Conservation (phyloP, 2,113 vertebrate species). For the Corythoichthys haematopterus region DNA sequence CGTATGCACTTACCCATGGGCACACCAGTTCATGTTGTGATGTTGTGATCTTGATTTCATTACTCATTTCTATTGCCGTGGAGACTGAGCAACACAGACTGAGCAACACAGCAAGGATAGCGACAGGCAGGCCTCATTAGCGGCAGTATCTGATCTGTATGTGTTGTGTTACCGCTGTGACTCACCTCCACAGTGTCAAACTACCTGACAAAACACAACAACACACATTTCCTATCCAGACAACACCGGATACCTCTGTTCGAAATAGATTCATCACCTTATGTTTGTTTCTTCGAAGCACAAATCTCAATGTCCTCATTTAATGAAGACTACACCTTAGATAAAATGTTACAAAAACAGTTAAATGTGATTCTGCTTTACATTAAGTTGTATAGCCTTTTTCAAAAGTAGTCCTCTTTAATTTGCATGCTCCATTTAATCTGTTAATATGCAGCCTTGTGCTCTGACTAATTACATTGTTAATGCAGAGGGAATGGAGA, state of each 20-base stretch:
- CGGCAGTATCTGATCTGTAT: constrained; percentile 50
- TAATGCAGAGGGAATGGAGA: neutral
- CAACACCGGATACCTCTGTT: neutral
- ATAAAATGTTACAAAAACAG: neutral
- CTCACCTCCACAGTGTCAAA: constrained; percentile 40
- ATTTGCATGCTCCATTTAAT: constrained; percentile 4
- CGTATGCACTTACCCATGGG: neutral
- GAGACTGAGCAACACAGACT: constrained; percentile 21
- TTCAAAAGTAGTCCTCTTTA: neutral
- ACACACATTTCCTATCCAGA: neutral
- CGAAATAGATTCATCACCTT: constrained; percentile 26
- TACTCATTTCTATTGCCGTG: constrained; percentile 34
- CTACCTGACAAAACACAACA: constrained; percentile 18
- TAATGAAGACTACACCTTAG: neutral
- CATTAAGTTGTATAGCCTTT: neutral
- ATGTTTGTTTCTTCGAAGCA: constrained; percentile 7
- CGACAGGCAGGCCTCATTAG: constrained; percentile 54
- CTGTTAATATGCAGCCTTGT: neutral
- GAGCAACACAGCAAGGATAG: constrained; percentile 46
- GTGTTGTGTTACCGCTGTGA: constrained; percentile 33
- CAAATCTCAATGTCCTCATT: neutral
- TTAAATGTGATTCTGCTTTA: neutral
- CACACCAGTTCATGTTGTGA: constrained; percentile 20
- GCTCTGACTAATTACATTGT: constrained; percentile 2
- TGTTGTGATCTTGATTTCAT: constrained; percentile 49